Percentiles rank a stretch among this genome's conserved stretches.
Evolutionary conservation across 2,888 invertebrate species (phyloP).

Genomic region (Platynereis dumerilii): DNA sequence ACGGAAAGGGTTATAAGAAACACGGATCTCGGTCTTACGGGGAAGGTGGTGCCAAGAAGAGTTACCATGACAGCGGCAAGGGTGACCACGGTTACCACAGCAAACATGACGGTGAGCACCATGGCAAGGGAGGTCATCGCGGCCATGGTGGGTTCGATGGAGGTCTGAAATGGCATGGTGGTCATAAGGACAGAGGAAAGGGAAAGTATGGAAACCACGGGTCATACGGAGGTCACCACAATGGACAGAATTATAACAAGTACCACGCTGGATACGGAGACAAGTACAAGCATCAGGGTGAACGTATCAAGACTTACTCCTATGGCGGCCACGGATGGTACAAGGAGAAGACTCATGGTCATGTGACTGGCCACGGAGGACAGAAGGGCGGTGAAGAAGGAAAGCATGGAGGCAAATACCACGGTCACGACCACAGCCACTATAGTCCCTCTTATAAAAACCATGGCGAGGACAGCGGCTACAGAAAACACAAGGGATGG

Average conservation of each 20-base stretch:
- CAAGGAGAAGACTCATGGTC: slow-evolving; percentile 24
- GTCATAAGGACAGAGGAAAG: slow-evolving; percentile 11
- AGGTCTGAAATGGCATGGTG: slow-evolving; percentile 25
- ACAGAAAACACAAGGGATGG: slow-evolving; percentile 21
- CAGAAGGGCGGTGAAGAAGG: slow-evolving; percentile 11
- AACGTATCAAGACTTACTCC: slow-evolving; percentile 23
- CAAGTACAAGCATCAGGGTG: slow-evolving; percentile 24
- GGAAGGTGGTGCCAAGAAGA: too few relatives aligned
- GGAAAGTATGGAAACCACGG: slow-evolving; percentile 21
- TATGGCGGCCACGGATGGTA: slow-evolving; percentile 26
- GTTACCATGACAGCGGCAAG: slow-evolving; percentile 3
- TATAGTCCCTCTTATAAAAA: slow-evolving; percentile 13
- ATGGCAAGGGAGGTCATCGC: slow-evolving; percentile 19
- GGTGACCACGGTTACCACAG: slow-evolving; percentile 11
- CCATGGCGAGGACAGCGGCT: slow-evolving; percentile 17
- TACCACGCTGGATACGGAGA: slow-evolving; percentile 13
- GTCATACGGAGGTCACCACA: slow-evolving; percentile 11
- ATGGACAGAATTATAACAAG: slow-evolving; percentile 12
- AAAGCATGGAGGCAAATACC: slow-evolving; percentile 14
- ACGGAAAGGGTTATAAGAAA: background rate
- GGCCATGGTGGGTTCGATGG: slow-evolving; percentile 3
- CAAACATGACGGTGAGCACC: slow-evolving; percentile 17
- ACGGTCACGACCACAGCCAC: slow-evolving; percentile 19
- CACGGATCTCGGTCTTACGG: too few relatives aligned
- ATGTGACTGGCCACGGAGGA: slow-evolving; percentile 20